Conservation (phyloP, 2,113 vertebrate genomes). For the Rhinolophus ferrumequinum region DNA sequence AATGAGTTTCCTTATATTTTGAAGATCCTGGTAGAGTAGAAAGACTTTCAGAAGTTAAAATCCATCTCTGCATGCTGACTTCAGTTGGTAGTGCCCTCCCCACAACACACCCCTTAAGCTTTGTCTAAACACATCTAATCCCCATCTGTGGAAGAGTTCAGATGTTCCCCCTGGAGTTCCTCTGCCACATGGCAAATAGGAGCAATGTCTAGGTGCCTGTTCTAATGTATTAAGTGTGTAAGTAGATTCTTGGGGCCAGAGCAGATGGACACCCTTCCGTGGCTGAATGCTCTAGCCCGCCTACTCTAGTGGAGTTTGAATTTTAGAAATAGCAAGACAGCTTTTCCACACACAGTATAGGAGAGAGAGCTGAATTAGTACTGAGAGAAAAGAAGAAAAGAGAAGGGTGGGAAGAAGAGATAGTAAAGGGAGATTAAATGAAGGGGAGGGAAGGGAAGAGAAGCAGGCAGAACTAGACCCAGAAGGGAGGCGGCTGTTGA, state of each 20-base stretch:
- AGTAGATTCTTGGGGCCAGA: background rate
- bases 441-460: background rate
- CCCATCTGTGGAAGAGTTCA: background rate
- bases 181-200: background rate
- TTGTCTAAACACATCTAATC: background rate
- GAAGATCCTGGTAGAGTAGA: background rate
- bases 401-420: background rate
- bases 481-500: background rate
- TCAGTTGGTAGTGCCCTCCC: background rate
- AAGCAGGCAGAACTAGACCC: background rate
- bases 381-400: background rate
- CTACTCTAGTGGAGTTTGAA: background rate
- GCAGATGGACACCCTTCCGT: fast-evolving
- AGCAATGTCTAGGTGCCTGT: background rate
- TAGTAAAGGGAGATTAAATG: background rate
- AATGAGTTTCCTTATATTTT: background rate
- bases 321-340: background rate
- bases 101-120: background rate
- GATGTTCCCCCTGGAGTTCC: background rate
- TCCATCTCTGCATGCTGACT: background rate
- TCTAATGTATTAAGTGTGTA: background rate
- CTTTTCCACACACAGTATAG: background rate
- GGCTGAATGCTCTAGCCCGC: background rate
- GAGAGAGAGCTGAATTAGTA: background rate
- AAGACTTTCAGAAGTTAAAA: background rate